phyloP scores from a whole-genome alignment of 2,113 vertebrate genomes.

The Cyphomyrus discorhynchus region DNA sequence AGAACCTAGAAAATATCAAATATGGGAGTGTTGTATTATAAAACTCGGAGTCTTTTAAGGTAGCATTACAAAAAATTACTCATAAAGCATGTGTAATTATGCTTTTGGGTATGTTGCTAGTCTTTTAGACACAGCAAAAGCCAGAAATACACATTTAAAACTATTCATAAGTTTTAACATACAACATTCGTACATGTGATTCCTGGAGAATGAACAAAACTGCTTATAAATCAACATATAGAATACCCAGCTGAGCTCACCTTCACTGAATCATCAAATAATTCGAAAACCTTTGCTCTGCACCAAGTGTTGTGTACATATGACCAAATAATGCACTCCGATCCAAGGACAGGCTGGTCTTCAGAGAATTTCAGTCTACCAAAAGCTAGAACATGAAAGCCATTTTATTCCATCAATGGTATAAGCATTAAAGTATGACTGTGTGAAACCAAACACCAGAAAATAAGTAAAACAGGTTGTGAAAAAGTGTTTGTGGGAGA shows the following conservation, averaged over 20 bases:
- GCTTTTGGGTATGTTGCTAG: not conserved
- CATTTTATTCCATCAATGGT: not conserved
- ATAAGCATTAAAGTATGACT: not conserved
- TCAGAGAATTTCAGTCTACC: slow-evolving; percentile 30
- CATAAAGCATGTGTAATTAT: not conserved
- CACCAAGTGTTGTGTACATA: slow-evolving; percentile 55
- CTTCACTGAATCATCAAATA: slow-evolving; percentile 56
- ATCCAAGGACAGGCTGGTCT: slow-evolving; percentile 56
- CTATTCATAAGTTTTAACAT: not conserved
- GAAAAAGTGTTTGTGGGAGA: not conserved
- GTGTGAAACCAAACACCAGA: not conserved
- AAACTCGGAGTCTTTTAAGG: not conserved
- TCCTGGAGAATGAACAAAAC: not conserved
- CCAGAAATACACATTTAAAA: not conserved
- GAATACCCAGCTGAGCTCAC: slow-evolving; percentile 39
- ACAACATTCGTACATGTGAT: not conserved
- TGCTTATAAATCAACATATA: not conserved
- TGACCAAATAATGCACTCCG: slow-evolving; percentile 63
- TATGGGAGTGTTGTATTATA: not conserved
- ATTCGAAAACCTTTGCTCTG: slow-evolving; percentile 59
- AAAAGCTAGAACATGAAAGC: slow-evolving; percentile 29
- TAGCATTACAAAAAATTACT: not conserved
- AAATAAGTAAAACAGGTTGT: not conserved
- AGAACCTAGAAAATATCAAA: slow-evolving; percentile 33
- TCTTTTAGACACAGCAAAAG: not conserved